Evolutionary conservation across 2,888 invertebrate genomes (phyloP).

Genomic region (Acrobasis suavella): DNA sequence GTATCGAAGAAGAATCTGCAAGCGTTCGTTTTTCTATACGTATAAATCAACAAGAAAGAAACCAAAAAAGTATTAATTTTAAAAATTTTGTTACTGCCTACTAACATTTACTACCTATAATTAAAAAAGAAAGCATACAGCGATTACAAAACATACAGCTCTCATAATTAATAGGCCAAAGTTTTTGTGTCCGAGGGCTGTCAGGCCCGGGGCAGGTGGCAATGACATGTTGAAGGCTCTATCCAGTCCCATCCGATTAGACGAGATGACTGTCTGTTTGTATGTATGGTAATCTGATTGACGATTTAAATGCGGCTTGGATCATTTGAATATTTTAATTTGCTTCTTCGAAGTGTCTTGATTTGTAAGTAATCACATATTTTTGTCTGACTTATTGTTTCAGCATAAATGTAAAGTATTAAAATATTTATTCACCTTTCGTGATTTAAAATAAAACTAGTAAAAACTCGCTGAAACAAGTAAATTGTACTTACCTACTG

Average conservation of each 20-base stretch:
- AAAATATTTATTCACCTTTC: too few relatives aligned
- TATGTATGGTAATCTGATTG: slow-evolving; percentile 16
- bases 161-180: slow-evolving; percentile 7
- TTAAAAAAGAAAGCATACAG: slow-evolving; percentile 1
- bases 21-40: too few relatives aligned
- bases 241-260: slow-evolving; percentile 30
- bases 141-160: neutral
- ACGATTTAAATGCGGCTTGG: slow-evolving; percentile 6
- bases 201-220: slow-evolving; percentile 41
- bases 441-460: too few relatives aligned
- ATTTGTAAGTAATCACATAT: neutral
- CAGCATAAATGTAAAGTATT: too few relatives aligned
- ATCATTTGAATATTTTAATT: slow-evolving; percentile 11
- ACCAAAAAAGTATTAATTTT: neutral
- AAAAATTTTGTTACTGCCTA: neutral
- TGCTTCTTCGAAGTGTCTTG: slow-evolving; percentile 1
- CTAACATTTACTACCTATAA: neutral
- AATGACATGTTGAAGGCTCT: slow-evolving; percentile 31
- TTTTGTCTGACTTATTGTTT: too few relatives aligned
- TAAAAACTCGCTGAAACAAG: too few relatives aligned
- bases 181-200: slow-evolving; percentile 31
- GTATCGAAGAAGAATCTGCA: too few relatives aligned
- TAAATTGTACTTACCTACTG: too few relatives aligned
- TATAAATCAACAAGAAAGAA: too few relatives aligned
- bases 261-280: slow-evolving; percentile 25